Base-by-base conservation (phyloP, 2,888 invertebrate species). In the Metallyticus violacea region DNA sequence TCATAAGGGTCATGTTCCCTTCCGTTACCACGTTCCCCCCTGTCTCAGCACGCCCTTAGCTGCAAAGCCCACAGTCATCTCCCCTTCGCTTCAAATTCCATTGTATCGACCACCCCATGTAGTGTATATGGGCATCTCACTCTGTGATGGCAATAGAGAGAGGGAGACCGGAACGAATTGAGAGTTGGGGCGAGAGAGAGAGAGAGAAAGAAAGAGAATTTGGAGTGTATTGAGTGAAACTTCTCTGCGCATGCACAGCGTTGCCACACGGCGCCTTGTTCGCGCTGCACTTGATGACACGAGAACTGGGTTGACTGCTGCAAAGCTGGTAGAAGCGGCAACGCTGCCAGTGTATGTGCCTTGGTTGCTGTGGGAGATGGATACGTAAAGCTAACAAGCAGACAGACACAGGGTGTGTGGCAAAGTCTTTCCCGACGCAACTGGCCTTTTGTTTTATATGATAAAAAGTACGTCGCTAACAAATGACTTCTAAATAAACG, bases 201-300 rank as follows among this genome's bases (percentile, higher is more conserved):
- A 81, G 81, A 77, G 83, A 62, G 26, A 28, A 80, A 27, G 79
- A 80, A 29, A 30, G 81, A 30, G 81, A 30, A 81, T 29, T 81
- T 81, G 81, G 30, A 29, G 79, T 81, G 81, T 81, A 81, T 81
- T 83, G 83, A 40, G 83, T 83, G 83, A 77, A 27, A 83, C 62
- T 76, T 82, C 83, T 83, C 76, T 83, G 83, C 83, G 83, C 83
- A 83, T 83, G 83, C 77, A 83, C 83, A 83, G 29, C 22, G 83
- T 83, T 83, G 83, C 83, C 83, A 83, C 28, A 77, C 27, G 82
- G 80, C 27, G 15, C n/a, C 80, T 80, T 27, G 28, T 6, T 28
- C 80, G 25, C 77, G 7, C 28, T 80, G 79, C 79, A 80, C 29
- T 80, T 80, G 28, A 80, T 80, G 79, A 80, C 40, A 62, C 40